Base-by-base conservation (phyloP, 1,140 invertebrate species). In the Saccostrea cuccullata region DNA sequence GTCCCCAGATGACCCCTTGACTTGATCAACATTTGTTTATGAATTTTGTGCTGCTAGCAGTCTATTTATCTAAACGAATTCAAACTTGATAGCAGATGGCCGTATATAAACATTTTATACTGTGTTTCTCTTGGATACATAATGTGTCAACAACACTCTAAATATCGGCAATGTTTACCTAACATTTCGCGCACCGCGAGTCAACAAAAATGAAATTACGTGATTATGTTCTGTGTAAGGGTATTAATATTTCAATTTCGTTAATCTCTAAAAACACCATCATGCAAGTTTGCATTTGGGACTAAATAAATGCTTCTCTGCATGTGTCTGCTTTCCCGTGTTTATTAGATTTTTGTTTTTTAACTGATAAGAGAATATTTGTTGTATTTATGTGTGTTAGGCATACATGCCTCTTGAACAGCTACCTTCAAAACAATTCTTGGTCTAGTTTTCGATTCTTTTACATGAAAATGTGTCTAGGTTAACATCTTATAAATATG, bases 1-100 rank as follows among this genome's bases (percentile, higher is more conserved):
- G 82, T 84, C 82, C 82, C 82, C 47, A 84, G 40, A 84, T 84
- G 82, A 84, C 82, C 82, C 55, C n/a, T 26, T 56, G 82, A 55
- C 55, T 84, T 84, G 82, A 84, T 55, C 82, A 84, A 84, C 82
- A 56, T 84, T 84, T 84, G 82, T 84, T 84, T 84, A 84, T 84
- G 82, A 84, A 84, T 84, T 84, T 84, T 84, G 55, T 56, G 82
- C 82, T 36, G 82, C 82, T 83, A 83, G 82, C 82, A 83, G 82
- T 47, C 82, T 83, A 83, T 83, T 84, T 84, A 56, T 84, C 23
- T 84, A 84, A 56, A 56, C 55, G 40, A 84, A 84, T 84, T 56
- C 55, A 84, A 55, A 84, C 82, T 56, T 84, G 82, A 84, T 84
- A 84, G 55, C 82, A 84, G 82, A 84, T 84, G 82, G 82, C 82